phyloP scores from a whole-genome alignment of 2,113 vertebrate species.

The Tonatia bakeri region DNA sequence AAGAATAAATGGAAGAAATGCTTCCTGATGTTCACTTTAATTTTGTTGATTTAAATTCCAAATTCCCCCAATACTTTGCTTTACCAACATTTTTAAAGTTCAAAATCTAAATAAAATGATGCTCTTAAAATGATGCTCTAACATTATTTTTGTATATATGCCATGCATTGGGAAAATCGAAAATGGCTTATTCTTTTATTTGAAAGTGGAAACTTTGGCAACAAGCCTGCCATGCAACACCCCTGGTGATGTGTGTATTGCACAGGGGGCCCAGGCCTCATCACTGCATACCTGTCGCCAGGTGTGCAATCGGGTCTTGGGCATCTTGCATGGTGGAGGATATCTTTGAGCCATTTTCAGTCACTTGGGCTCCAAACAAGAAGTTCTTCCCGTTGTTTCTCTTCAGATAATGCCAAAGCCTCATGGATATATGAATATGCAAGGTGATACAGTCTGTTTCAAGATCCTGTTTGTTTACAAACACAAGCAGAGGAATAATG shows the following conservation, averaged over 20 bases:
- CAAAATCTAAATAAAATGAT: slow-evolving; percentile 56
- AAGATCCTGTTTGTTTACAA: slow-evolving; percentile 97
- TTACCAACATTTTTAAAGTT: slow-evolving; percentile 58
- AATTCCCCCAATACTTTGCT: slow-evolving; percentile 1
- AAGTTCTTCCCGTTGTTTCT: slow-evolving; percentile 88
- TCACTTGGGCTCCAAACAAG: slow-evolving; percentile 88
- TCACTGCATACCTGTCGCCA: slow-evolving; percentile 81
- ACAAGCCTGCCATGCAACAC: not conserved
- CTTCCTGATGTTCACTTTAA: slow-evolving; percentile 17
- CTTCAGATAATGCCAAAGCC: slow-evolving; percentile 84
- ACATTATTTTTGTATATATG: slow-evolving; percentile 39
- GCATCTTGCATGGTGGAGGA: slow-evolving; percentile 87
- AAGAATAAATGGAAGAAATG: not conserved
- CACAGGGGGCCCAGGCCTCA: not conserved
- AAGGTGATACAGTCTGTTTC: slow-evolving; percentile 84
- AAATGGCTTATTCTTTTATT: slow-evolving; percentile 55
- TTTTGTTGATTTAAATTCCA: slow-evolving; percentile 42
- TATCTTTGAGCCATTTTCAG: slow-evolving; percentile 80
- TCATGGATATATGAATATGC: slow-evolving; percentile 87
- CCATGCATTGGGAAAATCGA: slow-evolving; percentile 25
- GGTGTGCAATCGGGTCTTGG: slow-evolving; percentile 87
- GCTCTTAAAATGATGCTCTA: slow-evolving; percentile 47
- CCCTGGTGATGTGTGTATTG: not conserved
- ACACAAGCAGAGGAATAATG: slow-evolving; percentile 88
- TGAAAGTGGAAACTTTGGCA: slow-evolving; percentile 16